These are phyloP conservation scores for Bursaphelenchus mucronatus DNA, from an alignment of 1,140 invertebrate genomes.

Conservation along the genomic window DNA sequence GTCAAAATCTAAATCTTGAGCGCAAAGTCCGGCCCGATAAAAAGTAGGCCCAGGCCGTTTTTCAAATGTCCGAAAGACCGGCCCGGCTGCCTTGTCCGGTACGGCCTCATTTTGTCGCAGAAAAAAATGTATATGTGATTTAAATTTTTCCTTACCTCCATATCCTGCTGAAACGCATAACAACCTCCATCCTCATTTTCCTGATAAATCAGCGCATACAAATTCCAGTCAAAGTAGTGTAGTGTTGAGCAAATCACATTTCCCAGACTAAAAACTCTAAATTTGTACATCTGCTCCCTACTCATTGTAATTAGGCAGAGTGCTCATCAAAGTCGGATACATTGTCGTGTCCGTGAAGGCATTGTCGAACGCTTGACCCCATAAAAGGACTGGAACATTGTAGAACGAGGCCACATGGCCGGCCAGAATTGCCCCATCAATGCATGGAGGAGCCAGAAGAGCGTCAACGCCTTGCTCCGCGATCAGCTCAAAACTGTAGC, in stretches of 20 bases:
- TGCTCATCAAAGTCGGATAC: slow-evolving; percentile 18
- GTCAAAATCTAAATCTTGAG: too few relatives aligned
- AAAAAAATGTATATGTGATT: too few relatives aligned
- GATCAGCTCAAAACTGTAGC: slow-evolving; percentile 40
- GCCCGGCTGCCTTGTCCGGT: too few relatives aligned
- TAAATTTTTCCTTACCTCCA: slow-evolving; percentile 10
- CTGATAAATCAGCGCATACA: slow-evolving; percentile 32
- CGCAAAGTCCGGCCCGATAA: too few relatives aligned
- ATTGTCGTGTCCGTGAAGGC: slow-evolving; percentile 15
- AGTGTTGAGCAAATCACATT: slow-evolving; percentile 15
- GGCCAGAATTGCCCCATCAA: slow-evolving; percentile 22
- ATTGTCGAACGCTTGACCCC: slow-evolving; percentile 20
- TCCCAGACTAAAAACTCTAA: slow-evolving; percentile 2
- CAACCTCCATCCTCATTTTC: slow-evolving; percentile 29
- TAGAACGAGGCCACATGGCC: slow-evolving; percentile 22
- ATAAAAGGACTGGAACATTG: slow-evolving; percentile 21
- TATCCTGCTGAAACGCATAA: slow-evolving; percentile 24
- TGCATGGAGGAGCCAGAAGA: slow-evolving; percentile 23
- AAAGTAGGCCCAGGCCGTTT: too few relatives aligned
- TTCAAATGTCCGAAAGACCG: too few relatives aligned
- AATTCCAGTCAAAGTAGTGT: slow-evolving; percentile 12
- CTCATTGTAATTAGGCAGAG: slow-evolving; percentile 24
- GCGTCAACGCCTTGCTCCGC: slow-evolving; percentile 37
- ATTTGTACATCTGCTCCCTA: not conserved
- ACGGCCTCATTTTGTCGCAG: too few relatives aligned